Conservation (phyloP, 2,797 vertebrate species). For the Hypotaenidia okinawae region DNA sequence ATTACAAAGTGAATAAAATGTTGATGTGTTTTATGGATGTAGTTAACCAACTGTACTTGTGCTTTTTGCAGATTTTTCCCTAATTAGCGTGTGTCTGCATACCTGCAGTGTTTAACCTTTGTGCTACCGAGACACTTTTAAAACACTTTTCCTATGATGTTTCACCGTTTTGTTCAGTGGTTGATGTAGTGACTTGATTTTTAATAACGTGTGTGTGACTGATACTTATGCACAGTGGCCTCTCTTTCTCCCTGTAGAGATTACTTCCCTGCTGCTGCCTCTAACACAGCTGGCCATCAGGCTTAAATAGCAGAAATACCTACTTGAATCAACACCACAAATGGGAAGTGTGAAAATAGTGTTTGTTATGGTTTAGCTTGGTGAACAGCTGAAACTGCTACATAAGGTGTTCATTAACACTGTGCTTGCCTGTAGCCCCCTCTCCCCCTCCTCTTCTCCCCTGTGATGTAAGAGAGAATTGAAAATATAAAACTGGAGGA, state of each 20-base stretch:
- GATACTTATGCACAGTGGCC: background rate
- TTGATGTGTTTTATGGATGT: background rate
- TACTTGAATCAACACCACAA: background rate
- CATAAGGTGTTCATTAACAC: no score
- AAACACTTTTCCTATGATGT: background rate
- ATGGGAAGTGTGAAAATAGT: background rate
- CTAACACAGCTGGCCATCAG: background rate
- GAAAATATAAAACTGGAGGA: no score
- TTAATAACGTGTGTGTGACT: background rate
- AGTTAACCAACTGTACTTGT: background rate
- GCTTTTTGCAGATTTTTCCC: background rate
- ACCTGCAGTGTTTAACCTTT: background rate
- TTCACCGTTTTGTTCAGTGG: background rate
- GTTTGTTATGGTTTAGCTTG: no score
- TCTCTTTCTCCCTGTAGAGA: background rate
- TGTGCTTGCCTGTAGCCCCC: no score
- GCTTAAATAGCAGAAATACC: conserved; percentile 27
- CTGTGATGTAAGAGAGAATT: no score
- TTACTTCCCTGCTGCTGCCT: background rate
- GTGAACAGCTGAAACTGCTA: no score
- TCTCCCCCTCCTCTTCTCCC: no score
- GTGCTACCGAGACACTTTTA: background rate
- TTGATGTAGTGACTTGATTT: conserved; percentile 7
- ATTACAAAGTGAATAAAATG: background rate
- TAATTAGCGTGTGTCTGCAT: background rate